Percentiles rank a stretch among this genome's conserved stretches.
Evolutionary conservation across 37 sponge, comb jelly and placozoan genomes (phyloP).

Genomic region (Agelas oroides): DNA sequence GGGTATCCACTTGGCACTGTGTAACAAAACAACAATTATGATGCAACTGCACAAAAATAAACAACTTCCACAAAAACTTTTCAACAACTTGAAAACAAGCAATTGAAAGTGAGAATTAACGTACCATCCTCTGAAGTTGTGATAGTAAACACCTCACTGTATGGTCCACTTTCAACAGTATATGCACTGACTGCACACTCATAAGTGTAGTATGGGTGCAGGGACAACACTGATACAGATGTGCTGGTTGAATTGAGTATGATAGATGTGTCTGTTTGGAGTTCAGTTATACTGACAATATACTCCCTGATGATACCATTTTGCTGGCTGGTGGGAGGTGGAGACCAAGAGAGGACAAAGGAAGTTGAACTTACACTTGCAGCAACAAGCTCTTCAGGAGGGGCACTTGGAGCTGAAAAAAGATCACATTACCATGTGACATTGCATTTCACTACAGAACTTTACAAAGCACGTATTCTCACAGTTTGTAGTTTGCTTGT

Average conservation of each 20-base stretch:
- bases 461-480: too few relatives aligned
- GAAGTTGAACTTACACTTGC: background rate
- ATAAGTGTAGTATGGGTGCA: conserved; percentile 48
- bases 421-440: background rate
- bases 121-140: too few relatives aligned
- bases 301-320: conserved; percentile 58
- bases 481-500: too few relatives aligned
- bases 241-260: background rate
- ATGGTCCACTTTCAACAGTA: conserved; percentile 7
- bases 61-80: too few relatives aligned
- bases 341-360: conserved; percentile 8
- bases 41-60: too few relatives aligned
- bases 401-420: conserved; percentile 13
- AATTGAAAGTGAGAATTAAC: too few relatives aligned
- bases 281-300: conserved; percentile 19
- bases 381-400: conserved; percentile 21
- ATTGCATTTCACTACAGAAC: too few relatives aligned
- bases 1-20: too few relatives aligned
- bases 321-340: background rate
- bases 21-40: too few relatives aligned
- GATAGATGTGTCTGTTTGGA: conserved; percentile 1
- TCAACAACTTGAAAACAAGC: too few relatives aligned
- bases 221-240: conserved; percentile 4
- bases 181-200: conserved; percentile 1
- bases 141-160: too few relatives aligned